Conservation (phyloP, 92 coral and sea anemone genomes). For the Paramuricea clavata region DNA sequence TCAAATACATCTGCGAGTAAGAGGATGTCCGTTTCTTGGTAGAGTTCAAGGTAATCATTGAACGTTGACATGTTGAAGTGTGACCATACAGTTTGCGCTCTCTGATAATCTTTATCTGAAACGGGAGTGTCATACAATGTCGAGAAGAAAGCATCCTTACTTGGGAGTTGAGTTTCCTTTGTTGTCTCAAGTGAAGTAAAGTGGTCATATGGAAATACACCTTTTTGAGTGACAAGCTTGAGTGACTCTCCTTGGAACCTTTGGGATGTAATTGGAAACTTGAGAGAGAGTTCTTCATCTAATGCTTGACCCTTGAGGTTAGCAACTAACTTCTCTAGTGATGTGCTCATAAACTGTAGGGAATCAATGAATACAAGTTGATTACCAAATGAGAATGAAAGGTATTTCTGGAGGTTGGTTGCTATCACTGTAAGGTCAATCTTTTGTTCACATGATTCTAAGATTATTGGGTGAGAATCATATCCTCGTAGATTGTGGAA, state of each 20-base stretch:
- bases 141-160: neutral
- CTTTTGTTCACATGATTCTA: neutral
- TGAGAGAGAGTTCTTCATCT: neutral
- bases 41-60: neutral
- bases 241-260: neutral
- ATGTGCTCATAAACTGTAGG: neutral
- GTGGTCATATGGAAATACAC: neutral
- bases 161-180: neutral
- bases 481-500: neutral
- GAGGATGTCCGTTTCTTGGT: neutral
- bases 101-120: neutral
- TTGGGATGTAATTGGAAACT: too few relatives aligned
- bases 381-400: too few relatives aligned
- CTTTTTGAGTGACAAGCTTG: neutral
- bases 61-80: neutral
- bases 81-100: neutral
- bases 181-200: neutral
- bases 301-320: too few relatives aligned
- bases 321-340: neutral
- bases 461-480: neutral
- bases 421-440: neutral
- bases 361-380: neutral
- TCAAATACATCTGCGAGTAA: slow-evolving; percentile 1
- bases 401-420: neutral
- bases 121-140: neutral